phyloP scores from a whole-genome alignment of 2,797 vertebrate genomes.

The Micrastur ruficollis region DNA sequence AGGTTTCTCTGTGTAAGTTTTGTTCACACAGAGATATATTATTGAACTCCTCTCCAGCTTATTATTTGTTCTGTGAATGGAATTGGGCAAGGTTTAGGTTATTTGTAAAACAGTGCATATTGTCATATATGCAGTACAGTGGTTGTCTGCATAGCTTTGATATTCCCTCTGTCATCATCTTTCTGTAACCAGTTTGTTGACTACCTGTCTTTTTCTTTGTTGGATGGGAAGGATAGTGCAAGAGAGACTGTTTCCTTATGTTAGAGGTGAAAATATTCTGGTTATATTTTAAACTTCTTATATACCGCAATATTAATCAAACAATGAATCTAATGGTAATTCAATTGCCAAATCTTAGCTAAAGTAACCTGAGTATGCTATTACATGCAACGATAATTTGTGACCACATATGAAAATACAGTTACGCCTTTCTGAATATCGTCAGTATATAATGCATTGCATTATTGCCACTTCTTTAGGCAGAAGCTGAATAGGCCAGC shows the following conservation, averaged over 20 bases:
- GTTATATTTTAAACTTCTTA: not conserved
- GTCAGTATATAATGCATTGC: not conserved
- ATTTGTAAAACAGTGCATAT: accelerated
- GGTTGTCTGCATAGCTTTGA: not conserved
- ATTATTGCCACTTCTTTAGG: not conserved
- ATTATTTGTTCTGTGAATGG: not conserved
- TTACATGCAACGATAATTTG: not conserved
- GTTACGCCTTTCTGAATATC: not conserved
- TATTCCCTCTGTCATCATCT: not conserved
- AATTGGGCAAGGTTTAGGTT: not conserved
- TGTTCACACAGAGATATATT: not conserved
- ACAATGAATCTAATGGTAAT: not conserved
- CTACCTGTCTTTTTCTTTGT: not conserved
- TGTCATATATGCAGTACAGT: not conserved
- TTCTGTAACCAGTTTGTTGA: not conserved
- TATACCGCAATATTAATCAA: not conserved
- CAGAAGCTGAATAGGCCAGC: not conserved
- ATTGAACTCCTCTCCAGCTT: not conserved
- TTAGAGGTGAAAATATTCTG: not conserved
- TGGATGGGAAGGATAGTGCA: not conserved
- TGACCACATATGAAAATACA: not conserved
- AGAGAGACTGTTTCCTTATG: not conserved
- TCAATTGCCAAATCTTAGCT: not conserved
- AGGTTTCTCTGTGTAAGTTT: not conserved
- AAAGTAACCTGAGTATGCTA: not conserved